These are phyloP conservation scores for Phylloscopus trochilus DNA, from an alignment of 2,113 vertebrate species.

Conservation along the genomic window DNA sequence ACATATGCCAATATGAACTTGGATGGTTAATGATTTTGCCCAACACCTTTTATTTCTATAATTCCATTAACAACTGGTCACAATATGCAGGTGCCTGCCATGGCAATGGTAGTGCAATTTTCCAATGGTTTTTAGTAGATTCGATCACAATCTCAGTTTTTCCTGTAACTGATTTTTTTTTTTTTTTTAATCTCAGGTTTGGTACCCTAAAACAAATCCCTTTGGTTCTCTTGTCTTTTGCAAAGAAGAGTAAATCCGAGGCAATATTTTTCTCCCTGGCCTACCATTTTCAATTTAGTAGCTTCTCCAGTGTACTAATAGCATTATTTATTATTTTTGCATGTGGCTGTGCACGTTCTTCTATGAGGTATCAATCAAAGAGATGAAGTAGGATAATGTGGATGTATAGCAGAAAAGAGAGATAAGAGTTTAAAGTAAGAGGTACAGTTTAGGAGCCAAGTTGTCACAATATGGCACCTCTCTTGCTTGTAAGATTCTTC, in stretches of 20 bases:
- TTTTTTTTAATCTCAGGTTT: background rate
- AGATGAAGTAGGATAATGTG: background rate
- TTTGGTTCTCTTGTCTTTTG: background rate
- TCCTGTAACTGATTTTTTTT: background rate
- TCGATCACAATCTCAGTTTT: background rate
- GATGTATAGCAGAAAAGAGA: background rate
- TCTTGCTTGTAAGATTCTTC: background rate
- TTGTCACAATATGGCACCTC: background rate
- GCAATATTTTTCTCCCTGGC: background rate
- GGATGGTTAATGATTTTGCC: background rate
- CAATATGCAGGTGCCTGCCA: background rate
- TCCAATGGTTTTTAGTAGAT: background rate
- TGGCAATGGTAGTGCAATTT: background rate
- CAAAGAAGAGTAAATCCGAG: background rate
- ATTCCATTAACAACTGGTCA: background rate
- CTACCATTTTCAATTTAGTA: background rate
- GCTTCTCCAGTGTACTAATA: background rate
- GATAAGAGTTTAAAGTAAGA: background rate
- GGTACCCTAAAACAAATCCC: background rate
- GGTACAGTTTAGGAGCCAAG: background rate
- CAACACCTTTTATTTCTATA: background rate
- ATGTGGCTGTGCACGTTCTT: accelerated
- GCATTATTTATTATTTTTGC: background rate
- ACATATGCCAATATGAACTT: background rate
- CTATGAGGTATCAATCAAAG: background rate